Conservation (phyloP, 2,113 vertebrate species). For the Toxotes chatareus region DNA sequence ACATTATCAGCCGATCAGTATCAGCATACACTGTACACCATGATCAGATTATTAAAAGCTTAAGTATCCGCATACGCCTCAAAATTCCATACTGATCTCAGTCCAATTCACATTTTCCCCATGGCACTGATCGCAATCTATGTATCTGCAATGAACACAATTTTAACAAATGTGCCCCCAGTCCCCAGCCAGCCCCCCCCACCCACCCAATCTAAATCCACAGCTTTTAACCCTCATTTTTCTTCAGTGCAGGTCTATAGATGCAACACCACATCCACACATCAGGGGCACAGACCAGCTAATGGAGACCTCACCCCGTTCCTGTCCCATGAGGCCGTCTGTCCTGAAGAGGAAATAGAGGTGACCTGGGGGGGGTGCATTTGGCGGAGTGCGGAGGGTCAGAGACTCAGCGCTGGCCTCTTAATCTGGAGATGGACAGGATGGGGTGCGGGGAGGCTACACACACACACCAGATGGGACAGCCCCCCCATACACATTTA, state of each 20-base stretch:
- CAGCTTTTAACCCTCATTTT: constrained; percentile 55
- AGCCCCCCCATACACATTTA: constrained; percentile 44
- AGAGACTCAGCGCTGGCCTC: constrained; percentile 50
- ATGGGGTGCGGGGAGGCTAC: constrained; percentile 29
- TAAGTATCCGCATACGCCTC: not conserved
- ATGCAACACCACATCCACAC: constrained; percentile 41
- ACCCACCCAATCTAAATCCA: constrained; percentile 15
- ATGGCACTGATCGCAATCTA: not conserved
- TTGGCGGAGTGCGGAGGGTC: constrained; percentile 50
- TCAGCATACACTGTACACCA: not conserved
- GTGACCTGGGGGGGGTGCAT: constrained; percentile 15
- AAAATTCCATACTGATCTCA: not conserved
- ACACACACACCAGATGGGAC: constrained; percentile 61
- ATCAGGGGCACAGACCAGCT: constrained; percentile 38
- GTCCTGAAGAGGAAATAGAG: constrained; percentile 61
- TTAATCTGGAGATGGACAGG: constrained; percentile 68
- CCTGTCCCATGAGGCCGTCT: constrained; percentile 66
- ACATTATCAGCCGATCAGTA: not conserved
- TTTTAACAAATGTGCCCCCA: constrained; percentile 26
- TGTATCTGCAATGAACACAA: not conserved
- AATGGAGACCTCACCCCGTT: constrained; percentile 80
- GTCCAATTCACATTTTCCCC: constrained; percentile 11
- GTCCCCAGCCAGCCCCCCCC: not conserved
- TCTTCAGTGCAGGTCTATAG: constrained; percentile 15
- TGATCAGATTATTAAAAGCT: not conserved